phyloP scores from a whole-genome alignment of 2,888 invertebrate species.

The Dynastes maya region DNA sequence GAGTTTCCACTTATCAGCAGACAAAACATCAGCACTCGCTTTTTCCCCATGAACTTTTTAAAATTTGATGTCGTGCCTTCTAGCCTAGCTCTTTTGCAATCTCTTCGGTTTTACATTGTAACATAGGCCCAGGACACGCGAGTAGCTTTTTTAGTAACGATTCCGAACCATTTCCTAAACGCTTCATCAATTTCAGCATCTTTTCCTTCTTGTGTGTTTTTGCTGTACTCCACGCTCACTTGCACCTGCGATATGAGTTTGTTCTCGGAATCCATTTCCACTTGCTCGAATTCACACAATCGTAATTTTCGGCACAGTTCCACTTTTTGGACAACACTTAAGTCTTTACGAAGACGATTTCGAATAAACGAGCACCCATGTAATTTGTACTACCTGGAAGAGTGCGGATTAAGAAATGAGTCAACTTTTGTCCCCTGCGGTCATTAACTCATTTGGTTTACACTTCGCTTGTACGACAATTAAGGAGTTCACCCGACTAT shows the following conservation, averaged over 20 bases:
- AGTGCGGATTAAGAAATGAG: no score
- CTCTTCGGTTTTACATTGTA: constrained; percentile 1
- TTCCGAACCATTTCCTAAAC: neutral
- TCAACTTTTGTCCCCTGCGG: no score
- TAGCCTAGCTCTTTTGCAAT: neutral
- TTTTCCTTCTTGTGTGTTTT: constrained; percentile 13
- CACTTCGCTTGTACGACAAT: neutral
- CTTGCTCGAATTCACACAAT: constrained; percentile 4
- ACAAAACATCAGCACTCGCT: neutral
- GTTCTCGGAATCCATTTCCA: neutral
- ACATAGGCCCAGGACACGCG: neutral
- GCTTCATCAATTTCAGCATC: neutral
- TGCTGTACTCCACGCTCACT: neutral
- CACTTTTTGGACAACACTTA: constrained; percentile 12
- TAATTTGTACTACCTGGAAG: neutral
- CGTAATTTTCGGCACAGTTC: constrained; percentile 2
- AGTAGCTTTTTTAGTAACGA: neutral
- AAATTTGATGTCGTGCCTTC: neutral
- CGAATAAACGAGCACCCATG: neutral
- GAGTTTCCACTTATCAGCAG: constrained; percentile 8
- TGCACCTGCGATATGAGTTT: neutral
- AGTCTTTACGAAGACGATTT: constrained; percentile 4
- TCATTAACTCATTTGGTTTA: neutral
- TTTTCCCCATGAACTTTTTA: neutral
- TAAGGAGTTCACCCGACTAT: neutral